Conservation (phyloP, 2,113 vertebrate genomes). For the Haemorhous mexicanus region DNA sequence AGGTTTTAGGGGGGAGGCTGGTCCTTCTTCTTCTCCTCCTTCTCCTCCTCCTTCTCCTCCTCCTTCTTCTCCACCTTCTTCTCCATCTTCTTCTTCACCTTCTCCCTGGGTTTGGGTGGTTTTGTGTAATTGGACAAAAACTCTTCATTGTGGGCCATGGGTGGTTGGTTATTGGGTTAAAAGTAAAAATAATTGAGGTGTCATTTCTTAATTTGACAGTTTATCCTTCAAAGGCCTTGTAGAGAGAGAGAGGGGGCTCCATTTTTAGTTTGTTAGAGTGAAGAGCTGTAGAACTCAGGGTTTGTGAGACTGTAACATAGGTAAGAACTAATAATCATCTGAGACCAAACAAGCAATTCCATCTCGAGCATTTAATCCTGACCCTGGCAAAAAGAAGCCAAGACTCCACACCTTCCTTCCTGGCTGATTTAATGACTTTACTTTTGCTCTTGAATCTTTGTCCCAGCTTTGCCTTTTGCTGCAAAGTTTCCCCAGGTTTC, state of each 20-base stretch:
- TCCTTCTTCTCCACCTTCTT: too few species aligned
- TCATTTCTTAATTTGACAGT: not conserved
- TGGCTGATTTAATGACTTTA: not conserved
- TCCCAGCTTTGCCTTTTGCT: not conserved
- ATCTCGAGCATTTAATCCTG: not conserved
- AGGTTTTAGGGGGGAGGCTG: not conserved
- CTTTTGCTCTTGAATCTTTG: not conserved
- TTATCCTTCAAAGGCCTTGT: not conserved
- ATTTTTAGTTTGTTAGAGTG: not conserved
- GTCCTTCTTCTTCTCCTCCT: too few species aligned
- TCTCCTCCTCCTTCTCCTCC: too few species aligned
- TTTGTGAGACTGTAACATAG: not conserved
- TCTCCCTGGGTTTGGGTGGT: not conserved
- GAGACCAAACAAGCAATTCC: not conserved
- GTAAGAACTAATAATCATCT: not conserved
- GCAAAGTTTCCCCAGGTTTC: not conserved
- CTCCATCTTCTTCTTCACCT: too few species aligned
- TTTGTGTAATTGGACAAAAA: not conserved
- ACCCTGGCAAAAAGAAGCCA: not conserved
- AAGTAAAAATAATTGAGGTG: not conserved
- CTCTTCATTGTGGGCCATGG: accelerated
- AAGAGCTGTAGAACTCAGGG: accelerated
- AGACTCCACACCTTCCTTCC: not conserved
- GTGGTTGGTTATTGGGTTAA: not conserved
- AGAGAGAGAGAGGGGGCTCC: not conserved